Evolutionary conservation across 2,113 vertebrate genomes (phyloP), one percentile per base, ranked within the genome.

Genomic region (Alexandromys fortis): DNA sequence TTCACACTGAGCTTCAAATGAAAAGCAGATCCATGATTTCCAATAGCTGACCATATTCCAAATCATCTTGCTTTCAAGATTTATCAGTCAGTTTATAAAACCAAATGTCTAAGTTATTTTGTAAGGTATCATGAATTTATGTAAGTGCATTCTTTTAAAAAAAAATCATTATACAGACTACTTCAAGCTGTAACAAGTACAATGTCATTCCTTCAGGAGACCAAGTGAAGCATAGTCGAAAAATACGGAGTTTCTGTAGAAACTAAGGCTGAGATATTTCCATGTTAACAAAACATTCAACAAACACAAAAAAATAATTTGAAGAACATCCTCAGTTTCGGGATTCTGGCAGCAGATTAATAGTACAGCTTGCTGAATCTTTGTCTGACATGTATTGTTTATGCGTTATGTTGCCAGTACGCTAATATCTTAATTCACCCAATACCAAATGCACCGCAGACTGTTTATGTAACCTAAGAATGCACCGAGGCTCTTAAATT

Each of bases 181-280:
- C 93, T 49, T 95, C 38, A 95, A 93, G 35, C 12, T 55, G 45
- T 65, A 95, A 83, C 87, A 94, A 14, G 24, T 10, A 81, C 8
- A 94, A 19, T 65, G 33, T 7, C 67, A 4, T 89, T 96, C 89
- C 26, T 81, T 87, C 65, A 61, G 75, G 26, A 96, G 38, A 79
- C 13, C 81, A 82, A 91, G 4, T 35, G 33, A 86, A 83, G 7
- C 58, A 93, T 7, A 70, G 7, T 88, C 0, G 49, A 79, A 92
- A 55, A 92, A 75, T n/a, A 24, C 28, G 1, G 9, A 81, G 8
- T 2, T 68, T 92, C n/a, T 82, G 45, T 95, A 12, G 45, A 96
- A 94, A 96, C 45, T 22, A 65, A 97, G 94, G 77, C 55, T 94
- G 49, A 96, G 86, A 90, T 90, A 92, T 87, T 96, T 85, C n/a